These are phyloP conservation scores for Monomorium pharaonis DNA, from an alignment of 1,140 invertebrate species.

Conservation along the genomic window DNA sequence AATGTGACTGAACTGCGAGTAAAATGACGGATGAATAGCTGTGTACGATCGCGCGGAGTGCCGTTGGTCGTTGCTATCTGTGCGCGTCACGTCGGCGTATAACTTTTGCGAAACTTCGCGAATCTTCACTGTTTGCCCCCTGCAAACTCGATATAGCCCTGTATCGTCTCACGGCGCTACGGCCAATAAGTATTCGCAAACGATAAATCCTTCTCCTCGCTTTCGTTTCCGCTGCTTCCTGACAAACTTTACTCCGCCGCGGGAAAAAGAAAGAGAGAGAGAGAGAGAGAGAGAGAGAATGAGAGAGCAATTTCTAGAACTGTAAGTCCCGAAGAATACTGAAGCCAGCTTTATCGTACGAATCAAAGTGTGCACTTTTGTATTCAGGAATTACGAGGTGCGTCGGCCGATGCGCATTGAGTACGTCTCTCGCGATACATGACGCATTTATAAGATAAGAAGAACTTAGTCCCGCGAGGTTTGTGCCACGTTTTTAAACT, in stretches of 20 bases:
- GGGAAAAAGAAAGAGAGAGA: not conserved
- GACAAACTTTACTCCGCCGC: constrained; percentile 52
- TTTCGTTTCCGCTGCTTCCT: constrained; percentile 44
- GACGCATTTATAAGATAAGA: not conserved
- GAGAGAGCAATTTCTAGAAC: constrained; percentile 3
- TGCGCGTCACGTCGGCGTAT: constrained; percentile 26
- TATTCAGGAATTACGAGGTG: constrained; percentile 9
- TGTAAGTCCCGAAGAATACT: not conserved
- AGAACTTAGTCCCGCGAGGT: not conserved
- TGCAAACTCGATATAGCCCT: constrained; percentile 64
- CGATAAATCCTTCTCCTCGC: constrained; percentile 62
- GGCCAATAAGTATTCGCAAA: constrained; percentile 64
- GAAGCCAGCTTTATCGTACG: constrained; percentile 2
- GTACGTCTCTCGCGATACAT: not conserved
- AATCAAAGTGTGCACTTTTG: constrained; percentile 26
- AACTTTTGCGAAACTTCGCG: constrained; percentile 47
- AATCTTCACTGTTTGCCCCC: constrained; percentile 62
- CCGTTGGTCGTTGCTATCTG: constrained; percentile 19
- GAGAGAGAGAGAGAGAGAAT: not conserved
- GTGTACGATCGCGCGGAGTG: constrained; percentile 9
- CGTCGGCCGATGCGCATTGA: constrained; percentile 4
- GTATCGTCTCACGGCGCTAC: constrained; percentile 59
- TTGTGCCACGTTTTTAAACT: not conserved
- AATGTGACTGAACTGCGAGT: not conserved
- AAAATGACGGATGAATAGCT: not conserved